Evolutionary conservation across 2,888 invertebrate genomes (phyloP), one percentile per base, ranked within the genome.

Genomic region (Escarpia spicata): DNA sequence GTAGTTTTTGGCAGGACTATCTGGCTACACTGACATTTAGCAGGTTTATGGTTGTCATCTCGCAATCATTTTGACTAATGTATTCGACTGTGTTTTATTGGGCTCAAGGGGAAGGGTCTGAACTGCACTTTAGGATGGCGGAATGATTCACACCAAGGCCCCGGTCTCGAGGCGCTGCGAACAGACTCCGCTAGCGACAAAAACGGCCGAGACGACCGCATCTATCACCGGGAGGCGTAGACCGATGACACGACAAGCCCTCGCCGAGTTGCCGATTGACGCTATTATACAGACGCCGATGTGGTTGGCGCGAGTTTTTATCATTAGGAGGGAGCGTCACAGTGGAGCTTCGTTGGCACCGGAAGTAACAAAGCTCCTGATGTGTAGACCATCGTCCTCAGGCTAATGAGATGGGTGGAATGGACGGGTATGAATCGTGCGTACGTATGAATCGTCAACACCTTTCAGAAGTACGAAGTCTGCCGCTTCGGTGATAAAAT

Each of bases 41-140:
- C 75, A 75, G 75, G 75, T 75, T 75, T 75, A 19, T 26, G 75
- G 75, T 75, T 75, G 75, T 75, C 75, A 75, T 19, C 75, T 3
- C 75, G 75, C 75, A 75, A 75, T 75, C 75, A 75, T 75, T 75
- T 75, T 75, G 75, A 75, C 19, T 75, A 75, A 75, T 75, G 75
- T 75, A 26, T 26, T 4, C n/a, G 75, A 26, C 26, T 19, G n/a
- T 75, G 75, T 75, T 75, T 75, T 15, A 75, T 75, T 75, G 75
- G 75, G 75, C 75, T 75, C 75, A 75, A 2, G 26, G 26, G 75
- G 26, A 26, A 75, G 26, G 75, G 75, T 75, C 75, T 75, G 75
- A 75, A 75, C 75, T 75, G 75, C 75, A 75, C 75, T 75, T 75
- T 26, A 75, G 75, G 75, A 26, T 6, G 26, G 75, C 75, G n/a